Evolutionary conservation across 2,888 invertebrate genomes (phyloP), one percentile per base, ranked within the genome.

Genomic region (Ctena decussata): DNA sequence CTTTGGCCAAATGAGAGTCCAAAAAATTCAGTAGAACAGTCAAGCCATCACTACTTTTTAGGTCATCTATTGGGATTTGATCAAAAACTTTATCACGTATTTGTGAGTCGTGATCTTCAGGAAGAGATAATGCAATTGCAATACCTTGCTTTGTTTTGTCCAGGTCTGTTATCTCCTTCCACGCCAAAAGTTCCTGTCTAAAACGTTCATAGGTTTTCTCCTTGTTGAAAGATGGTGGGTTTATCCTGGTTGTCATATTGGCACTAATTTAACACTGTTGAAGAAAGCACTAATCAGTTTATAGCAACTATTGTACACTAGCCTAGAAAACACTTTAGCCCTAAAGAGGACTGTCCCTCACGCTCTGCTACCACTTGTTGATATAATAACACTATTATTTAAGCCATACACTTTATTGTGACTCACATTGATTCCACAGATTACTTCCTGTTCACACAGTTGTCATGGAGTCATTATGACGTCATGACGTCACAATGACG

Each of bases 51-150:
- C 83, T 83, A 49, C 85, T 82, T 44, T 89, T 85, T 21, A 89
- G 60, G 73, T 80, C 78, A 24, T 79, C n/a, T n/a, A n/a, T n/a
- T n/a, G n/a, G n/a, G n/a, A n/a, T n/a, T n/a, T n/a, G n/a, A n/a
- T n/a, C n/a, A 85, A 84, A 84, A 12, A 86, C 89, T 77, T 83
- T 87, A 71, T 87, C 81, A 69, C 86, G 69, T 3, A 85, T 86
- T 73, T 53, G 65, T 12, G 46, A 37, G 53, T 87, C 80, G 78
- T 86, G 70, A 41, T 82, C 75, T 75, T 90, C 78, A 44, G 87
- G 86, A n/a, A 90, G 57, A 39, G 80, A 71, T 15, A 89, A 65
- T 21, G 88, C 90, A 72, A 90, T 80, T 24, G 80, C 88, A 24
- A 88, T 79, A 53, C 85, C 81, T 78, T 73, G 77, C 57, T 89